phyloP scores from a whole-genome alignment of 2,888 invertebrate species.

The Mellilla xanthometata region DNA sequence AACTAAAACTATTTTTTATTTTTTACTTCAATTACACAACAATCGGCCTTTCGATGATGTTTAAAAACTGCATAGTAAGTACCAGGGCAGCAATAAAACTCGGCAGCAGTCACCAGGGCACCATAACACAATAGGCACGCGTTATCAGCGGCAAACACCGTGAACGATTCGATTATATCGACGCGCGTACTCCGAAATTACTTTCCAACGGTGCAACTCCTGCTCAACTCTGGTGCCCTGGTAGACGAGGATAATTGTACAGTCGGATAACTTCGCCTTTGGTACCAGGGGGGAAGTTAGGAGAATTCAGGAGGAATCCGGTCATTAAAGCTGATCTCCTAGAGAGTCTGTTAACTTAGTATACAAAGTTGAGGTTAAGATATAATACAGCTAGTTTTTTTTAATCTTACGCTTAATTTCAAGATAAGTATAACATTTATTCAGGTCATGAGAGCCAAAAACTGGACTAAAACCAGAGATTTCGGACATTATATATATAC shows the following conservation, averaged over 20 bases:
- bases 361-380: too few relatives aligned
- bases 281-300: constrained; percentile 9
- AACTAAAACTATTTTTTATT: too few relatives aligned
- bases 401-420: too few relatives aligned
- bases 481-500: too few relatives aligned
- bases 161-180: constrained; percentile 79
- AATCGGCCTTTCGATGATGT: background rate
- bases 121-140: constrained; percentile 49
- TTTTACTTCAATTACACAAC: too few relatives aligned
- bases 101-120: constrained; percentile 50
- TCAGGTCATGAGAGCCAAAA: too few relatives aligned
- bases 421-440: too few relatives aligned
- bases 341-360: background rate
- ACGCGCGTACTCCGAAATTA: constrained; percentile 79
- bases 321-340: constrained; percentile 7
- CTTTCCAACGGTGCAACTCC: constrained; percentile 65
- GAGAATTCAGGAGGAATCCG: constrained; percentile 20
- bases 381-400: too few relatives aligned
- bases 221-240: constrained; percentile 51
- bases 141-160: constrained; percentile 74
- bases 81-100: constrained; percentile 29
- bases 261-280: constrained; percentile 30
- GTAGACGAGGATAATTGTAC: constrained; percentile 38
- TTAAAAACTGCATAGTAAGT: constrained; percentile 1
- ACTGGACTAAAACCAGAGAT: too few relatives aligned